Evolutionary conservation across 2,113 vertebrate species (phyloP), one percentile per base, ranked within the genome.

Genomic region (Balaeniceps rex): DNA sequence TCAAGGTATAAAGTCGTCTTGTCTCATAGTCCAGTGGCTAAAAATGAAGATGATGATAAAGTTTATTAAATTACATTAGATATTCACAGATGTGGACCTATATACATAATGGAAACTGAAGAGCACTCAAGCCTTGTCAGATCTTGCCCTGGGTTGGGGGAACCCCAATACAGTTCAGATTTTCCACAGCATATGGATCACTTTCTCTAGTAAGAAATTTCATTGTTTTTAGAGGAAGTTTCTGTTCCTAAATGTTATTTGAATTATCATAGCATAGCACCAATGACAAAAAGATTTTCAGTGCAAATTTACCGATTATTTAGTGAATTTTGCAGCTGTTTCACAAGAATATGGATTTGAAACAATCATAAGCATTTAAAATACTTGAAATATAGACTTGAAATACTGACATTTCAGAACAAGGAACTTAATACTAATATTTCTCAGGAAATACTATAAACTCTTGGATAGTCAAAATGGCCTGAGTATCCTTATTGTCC

Each of bases 21-120:
- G 92, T 98, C 69, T 99, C 98, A 68, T 98, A 99, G 86, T 99
- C 98, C 90, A 99, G 96, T 54, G 98, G 98, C 98, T 99, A 70
- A 81, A 89, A 97, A 54, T 72, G 8, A 96, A 91, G 63, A 60
- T 19, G 11, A 40, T 36, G 2, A 71, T 19, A 83, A 49, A 69
- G 4, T 78, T 80, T 87, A 57, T 76, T 88, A 79, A 68, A 57
- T 82, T 74, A 34, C 7, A 66, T 75, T 64, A 36, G 2, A 10
- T 55, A 61, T 46, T 58, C 31, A 55, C 4, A 60, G 47, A 65
- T 79, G 6, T 49, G 61, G 47, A 61, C 6, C 13, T 83, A 38
- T 24, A 19, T 23, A 58, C 21, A 18, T 28, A 77, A 74, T 14
- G 13, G 15, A 83, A 90, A 78, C 19, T 19, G 26, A 91, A 78